These are phyloP conservation scores for Neodiprion pinetum DNA, from an alignment of 1,140 invertebrate species.

Conservation along the genomic window DNA sequence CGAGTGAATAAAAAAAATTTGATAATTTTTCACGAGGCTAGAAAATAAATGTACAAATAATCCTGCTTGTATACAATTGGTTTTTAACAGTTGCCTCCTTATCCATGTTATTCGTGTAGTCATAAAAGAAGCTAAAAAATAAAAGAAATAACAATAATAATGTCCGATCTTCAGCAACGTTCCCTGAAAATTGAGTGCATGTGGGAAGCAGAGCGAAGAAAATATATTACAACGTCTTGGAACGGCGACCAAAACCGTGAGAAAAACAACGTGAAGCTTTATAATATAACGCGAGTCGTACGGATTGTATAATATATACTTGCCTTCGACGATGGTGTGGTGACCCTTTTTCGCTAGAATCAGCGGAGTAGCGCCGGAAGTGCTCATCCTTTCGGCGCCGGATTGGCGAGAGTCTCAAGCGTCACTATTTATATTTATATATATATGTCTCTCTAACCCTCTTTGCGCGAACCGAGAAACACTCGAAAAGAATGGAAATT, in stretches of 20 bases:
- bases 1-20: no score
- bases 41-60: no score
- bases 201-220: not conserved
- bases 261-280: not conserved
- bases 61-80: no score
- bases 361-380: conserved; percentile 52
- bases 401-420: conserved; percentile 6
- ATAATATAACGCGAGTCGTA: not conserved
- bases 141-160: not conserved
- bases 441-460: no score
- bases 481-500: no score
- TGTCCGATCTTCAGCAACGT: not conserved
- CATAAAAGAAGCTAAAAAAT: not conserved
- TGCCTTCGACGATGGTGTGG: conserved; percentile 47
- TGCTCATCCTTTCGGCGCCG: conserved; percentile 43
- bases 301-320: conserved; percentile 31
- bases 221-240: not conserved
- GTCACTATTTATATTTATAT: no score
- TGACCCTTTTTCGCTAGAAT: conserved; percentile 50
- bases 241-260: not conserved
- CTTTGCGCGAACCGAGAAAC: no score
- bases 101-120: no score
- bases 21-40: no score
- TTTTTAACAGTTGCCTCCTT: no score
- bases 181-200: not conserved